These are phyloP conservation scores for Ctenicera cuprea DNA, from an alignment of 2,888 invertebrate species.

Conservation along the genomic window DNA sequence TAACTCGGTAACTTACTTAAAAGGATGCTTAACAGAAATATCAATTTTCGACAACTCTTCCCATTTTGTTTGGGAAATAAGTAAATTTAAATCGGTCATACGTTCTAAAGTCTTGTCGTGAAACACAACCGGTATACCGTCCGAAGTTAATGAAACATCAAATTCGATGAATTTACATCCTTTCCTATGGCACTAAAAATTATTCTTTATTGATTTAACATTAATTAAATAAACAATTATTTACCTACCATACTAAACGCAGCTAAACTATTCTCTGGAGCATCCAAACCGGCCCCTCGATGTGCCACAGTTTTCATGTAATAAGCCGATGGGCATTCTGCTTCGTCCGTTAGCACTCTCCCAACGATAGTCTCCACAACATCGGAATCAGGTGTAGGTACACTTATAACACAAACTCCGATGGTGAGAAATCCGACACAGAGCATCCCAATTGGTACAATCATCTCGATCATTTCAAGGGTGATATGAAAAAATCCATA, in stretches of 20 bases:
- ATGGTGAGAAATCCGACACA: constrained; percentile 61
- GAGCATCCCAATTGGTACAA: constrained; percentile 66
- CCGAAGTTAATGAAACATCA: constrained; percentile 84
- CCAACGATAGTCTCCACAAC: constrained; percentile 73
- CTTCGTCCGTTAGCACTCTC: constrained; percentile 72
- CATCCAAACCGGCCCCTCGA: constrained; percentile 84
- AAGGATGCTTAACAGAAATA: constrained; percentile 82
- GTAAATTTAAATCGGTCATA: constrained; percentile 75
- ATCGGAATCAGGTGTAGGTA: constrained; percentile 71
- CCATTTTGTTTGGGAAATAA: constrained; percentile 78
- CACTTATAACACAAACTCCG: constrained; percentile 74
- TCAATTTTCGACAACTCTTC: constrained; percentile 79
- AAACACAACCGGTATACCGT: constrained; percentile 84
- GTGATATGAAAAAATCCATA: constrained; percentile 65
- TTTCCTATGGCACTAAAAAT: constrained; percentile 79
- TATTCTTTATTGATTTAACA: background rate
- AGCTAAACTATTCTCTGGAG: constrained; percentile 86
- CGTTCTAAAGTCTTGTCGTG: constrained; percentile 85
- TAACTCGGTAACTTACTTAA: constrained; percentile 73
- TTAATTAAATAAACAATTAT: background rate
- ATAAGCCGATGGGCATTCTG: constrained; percentile 71
- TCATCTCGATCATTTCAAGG: constrained; percentile 63
- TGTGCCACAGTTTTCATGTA: constrained; percentile 82
- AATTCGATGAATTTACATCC: constrained; percentile 87
- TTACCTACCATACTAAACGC: constrained; percentile 80